Base-by-base conservation (phyloP, 2,888 invertebrate genomes). In the Melanargia galathea region DNA sequence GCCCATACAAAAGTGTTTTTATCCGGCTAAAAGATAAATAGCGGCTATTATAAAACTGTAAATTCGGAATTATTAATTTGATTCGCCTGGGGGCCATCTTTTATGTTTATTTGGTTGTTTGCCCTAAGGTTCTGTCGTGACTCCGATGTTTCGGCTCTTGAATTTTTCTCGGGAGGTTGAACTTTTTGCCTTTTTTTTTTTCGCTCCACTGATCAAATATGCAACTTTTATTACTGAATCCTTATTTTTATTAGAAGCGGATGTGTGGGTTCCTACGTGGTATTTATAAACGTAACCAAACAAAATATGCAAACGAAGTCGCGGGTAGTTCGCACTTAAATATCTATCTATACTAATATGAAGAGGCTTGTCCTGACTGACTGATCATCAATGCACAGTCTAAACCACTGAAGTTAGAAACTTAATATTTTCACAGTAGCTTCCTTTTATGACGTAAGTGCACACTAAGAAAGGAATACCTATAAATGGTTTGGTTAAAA, bases 41-140 rank as follows among this genome's bases (percentile, higher is more conserved):
- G 66, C 73, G 64, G 71, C 71, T 69, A 76, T 77, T 77, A 75
- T 69, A 76, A 75, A 73, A 72, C 71, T 77, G 72, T 76, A 74
- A 77, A 75, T 58, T 46, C 33, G 69, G 73, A 75, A 78, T 80
- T 81, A 79, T 77, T 80, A 81, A 80, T 82, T 80, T 75, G 71
- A 48, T 73, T 72, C 73, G 69, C 74, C 79, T 77, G 65, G 71
- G 71, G 75, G 76, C 77, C 67, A 71, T 68, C 68, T 75, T 79
- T 77, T 75, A 73, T 71, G 67, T 56, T 68, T 68, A 71, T 73
- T 67, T 71, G 66, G 52, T 68, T 68, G 70, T 72, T 67, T 61
- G 66, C 73, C 74, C 76, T 74, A 74, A 72, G 63, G 67, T 75
- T 70, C 30, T 57, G 46, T 57, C 57, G 57, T 45, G 57, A 57